Conservation (phyloP, 2,888 invertebrate species). For the Escarpia spicata region DNA sequence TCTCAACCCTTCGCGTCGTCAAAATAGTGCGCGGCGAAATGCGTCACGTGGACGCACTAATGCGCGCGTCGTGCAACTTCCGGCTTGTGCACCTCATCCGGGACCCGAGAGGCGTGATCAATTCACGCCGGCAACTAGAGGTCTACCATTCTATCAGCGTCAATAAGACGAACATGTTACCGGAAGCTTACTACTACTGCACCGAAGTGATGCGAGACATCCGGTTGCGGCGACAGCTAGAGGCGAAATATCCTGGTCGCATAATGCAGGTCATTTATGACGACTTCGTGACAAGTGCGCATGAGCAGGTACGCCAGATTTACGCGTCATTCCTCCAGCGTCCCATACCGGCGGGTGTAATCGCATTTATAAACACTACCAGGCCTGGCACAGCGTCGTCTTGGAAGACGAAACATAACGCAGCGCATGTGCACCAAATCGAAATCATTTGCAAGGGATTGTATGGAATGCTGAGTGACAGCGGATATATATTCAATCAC, state of each 20-base stretch:
- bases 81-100: conserved; percentile 12
- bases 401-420: neutral
- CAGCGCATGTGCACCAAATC: neutral
- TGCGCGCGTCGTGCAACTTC: conserved; percentile 1
- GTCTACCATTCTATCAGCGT: neutral
- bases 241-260: neutral
- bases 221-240: conserved; percentile 18
- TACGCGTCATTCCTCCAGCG: neutral
- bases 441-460: neutral
- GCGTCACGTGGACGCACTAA: neutral
- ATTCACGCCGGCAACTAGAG: neutral
- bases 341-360: neutral
- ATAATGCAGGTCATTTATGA: conserved; percentile 28
- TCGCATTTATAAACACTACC: neutral
- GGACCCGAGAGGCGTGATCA: neutral
- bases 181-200: conserved; percentile 34
- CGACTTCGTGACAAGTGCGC: conserved; percentile 24
- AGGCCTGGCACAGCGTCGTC: neutral
- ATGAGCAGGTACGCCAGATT: neutral
- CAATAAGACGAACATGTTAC: neutral
- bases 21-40: neutral
- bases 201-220: conserved; percentile 24
- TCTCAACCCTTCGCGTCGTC: neutral
- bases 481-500: neutral
- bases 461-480: neutral